A percentile compares a stretch with the other conserved stretches of the same genome.
Evolutionary conservation across 2,888 invertebrate genomes (phyloP).

Genomic region (Eupithecia vulgata): DNA sequence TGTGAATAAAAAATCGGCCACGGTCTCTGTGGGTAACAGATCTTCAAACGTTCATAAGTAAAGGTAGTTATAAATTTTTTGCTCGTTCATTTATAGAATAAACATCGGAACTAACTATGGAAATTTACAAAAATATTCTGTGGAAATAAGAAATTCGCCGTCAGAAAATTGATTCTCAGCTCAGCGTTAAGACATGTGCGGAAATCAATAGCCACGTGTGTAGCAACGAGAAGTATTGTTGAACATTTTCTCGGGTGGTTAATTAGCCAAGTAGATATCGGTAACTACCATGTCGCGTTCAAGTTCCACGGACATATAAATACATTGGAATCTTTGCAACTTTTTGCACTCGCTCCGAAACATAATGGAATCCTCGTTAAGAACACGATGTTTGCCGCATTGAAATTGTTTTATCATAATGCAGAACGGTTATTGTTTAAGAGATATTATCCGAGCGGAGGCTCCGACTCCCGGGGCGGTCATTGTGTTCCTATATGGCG

Average conservation of each 20-base stretch:
- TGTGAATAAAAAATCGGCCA: constrained; percentile 71
- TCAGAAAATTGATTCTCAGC: constrained; percentile 43
- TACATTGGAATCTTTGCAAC: constrained; percentile 57
- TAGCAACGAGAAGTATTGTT: constrained; percentile 36
- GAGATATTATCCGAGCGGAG: constrained; percentile 76
- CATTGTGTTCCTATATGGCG: constrained; percentile 84
- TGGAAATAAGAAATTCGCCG: constrained; percentile 39
- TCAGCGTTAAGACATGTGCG: constrained; percentile 27
- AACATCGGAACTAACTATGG: constrained; percentile 50
- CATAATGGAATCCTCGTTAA: constrained; percentile 74
- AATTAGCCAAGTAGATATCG: constrained; percentile 40
- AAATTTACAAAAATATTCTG: constrained; percentile 33
- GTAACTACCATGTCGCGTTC: constrained; percentile 32
- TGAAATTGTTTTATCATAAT: constrained; percentile 82
- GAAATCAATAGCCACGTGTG: constrained; percentile 28
- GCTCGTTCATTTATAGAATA: constrained; percentile 50
- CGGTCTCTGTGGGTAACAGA: constrained; percentile 56
- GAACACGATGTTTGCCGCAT: constrained; percentile 77
- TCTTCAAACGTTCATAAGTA: constrained; percentile 47
- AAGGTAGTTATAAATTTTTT: constrained; percentile 56
- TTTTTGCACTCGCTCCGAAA: constrained; percentile 56
- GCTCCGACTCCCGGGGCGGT: constrained; percentile 77
- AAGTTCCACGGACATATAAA: constrained; percentile 40
- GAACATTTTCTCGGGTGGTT: constrained; percentile 41
- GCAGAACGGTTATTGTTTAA: constrained; percentile 80